phyloP scores from a whole-genome alignment of 2,888 invertebrate genomes.

The Muschampia plurimacula region DNA sequence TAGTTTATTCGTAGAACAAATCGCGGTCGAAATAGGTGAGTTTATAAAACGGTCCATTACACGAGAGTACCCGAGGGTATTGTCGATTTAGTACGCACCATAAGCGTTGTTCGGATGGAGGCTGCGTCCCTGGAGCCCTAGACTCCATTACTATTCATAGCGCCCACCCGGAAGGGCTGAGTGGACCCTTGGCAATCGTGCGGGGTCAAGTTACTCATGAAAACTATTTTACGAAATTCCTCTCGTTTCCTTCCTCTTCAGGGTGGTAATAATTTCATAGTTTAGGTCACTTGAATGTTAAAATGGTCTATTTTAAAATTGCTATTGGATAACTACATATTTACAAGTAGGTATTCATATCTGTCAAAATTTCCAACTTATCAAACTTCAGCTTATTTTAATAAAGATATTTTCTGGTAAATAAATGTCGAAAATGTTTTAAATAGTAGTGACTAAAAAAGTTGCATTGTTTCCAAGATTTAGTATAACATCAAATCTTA shows the following conservation, averaged over 20 bases:
- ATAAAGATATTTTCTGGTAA: no score
- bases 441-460: no score
- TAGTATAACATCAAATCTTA: no score
- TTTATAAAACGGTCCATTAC: conserved; percentile 73
- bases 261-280: conserved; percentile 21
- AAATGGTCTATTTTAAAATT: background rate
- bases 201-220: conserved; percentile 34
- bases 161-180: conserved; percentile 61
- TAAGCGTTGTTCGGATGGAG: conserved; percentile 68
- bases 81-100: conserved; percentile 84
- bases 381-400: no score
- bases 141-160: conserved; percentile 82
- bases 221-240: conserved; percentile 30
- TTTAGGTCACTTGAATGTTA: background rate
- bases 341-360: no score
- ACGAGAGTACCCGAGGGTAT: conserved; percentile 68
- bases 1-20: conserved; percentile 46
- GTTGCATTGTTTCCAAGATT: no score
- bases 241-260: conserved; percentile 4
- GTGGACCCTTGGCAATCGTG: conserved; percentile 44
- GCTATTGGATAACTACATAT: background rate
- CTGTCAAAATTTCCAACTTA: no score
- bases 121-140: conserved; percentile 63
- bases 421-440: no score
- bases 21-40: conserved; percentile 62